Conservation (phyloP, 1,140 invertebrate species). For the Drosophila orosa region DNA sequence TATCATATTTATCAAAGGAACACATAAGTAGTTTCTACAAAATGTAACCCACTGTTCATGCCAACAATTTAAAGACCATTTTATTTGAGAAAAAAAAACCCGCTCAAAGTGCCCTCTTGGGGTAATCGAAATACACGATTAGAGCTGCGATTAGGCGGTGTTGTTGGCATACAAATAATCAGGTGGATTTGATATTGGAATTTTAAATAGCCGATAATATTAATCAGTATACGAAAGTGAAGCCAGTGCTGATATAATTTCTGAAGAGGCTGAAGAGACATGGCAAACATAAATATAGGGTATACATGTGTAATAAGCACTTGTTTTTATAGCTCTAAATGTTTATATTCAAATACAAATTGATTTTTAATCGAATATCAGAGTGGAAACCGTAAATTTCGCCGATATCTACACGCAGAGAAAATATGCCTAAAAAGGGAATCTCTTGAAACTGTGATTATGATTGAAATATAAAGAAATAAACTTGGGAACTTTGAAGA, state of each 20-base stretch:
- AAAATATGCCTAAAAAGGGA: not conserved
- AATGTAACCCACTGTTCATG: not conserved
- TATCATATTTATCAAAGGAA: not conserved
- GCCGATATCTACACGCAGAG: not conserved
- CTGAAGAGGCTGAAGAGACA: conserved; percentile 2
- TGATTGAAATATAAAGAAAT: too few species aligned
- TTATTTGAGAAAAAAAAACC: conserved; percentile 12
- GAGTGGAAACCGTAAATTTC: not conserved
- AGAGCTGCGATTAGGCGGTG: conserved; percentile 6
- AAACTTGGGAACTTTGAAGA: too few species aligned
- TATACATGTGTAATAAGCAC: not conserved
- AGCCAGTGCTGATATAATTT: not conserved
- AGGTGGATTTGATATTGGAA: conserved; percentile 34
- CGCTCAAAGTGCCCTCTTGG: conserved; percentile 7
- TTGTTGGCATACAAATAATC: conserved; percentile 5
- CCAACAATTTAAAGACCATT: not conserved
- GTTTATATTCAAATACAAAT: conserved; percentile 4
- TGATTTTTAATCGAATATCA: conserved; percentile 18
- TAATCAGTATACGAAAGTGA: conserved; percentile 19
- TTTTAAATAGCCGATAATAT: conserved; percentile 28
- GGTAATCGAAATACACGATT: conserved; percentile 27
- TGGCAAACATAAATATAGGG: not conserved
- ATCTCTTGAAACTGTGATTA: too few species aligned
- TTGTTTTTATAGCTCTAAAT: not conserved
- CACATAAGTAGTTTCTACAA: not conserved